Evolutionary conservation across 2,888 invertebrate genomes (phyloP), one percentile per base, ranked within the genome.

Genomic region (Cylloceria caligata): DNA sequence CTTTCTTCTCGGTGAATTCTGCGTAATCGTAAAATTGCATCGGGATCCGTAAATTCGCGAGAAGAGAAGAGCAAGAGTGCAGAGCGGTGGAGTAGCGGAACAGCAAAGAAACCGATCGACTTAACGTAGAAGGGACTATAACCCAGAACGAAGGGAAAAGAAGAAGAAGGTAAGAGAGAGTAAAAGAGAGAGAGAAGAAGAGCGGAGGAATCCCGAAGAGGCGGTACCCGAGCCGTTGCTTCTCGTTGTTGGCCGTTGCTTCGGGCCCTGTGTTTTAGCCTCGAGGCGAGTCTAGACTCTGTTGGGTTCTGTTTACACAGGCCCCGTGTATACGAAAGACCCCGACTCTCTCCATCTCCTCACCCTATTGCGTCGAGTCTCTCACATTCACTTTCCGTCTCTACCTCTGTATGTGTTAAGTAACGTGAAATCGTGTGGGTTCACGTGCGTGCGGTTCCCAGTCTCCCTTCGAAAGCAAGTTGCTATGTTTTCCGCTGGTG

Each of bases 281-380:
- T 77, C 80, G 55, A 80, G 84, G 83, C 83, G 49, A 83, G 84
- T 84, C 84, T 84, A 83, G 83, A 84, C 84, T 71, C 83, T 78
- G 81, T 78, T 75, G 80, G 82, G 74, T 78, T 85, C 74, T 85
- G 85, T 85, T 85, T 85, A 84, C 85, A 85, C 85, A 85, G 80
- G 81, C 80, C 84, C 81, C 74, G 69, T 78, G 65, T 82, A 55
- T 45, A 71, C 49, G 27, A 64, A 71, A 71, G 74, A 71, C 74
- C 65, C 80, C 84, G 55, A 64, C 68, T 77, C 52, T 55, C 69
- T 62, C 65, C 52, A 65, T 65, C 62, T 57, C 52, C 74, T 78
- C 80, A 57, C 52, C 68, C 52, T 67, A 24, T 62, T 65, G 27
- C 64, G 34, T 16, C 55, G 13, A 30, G 57, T 16, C 81, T 77